Evolutionary conservation across 2,113 vertebrate genomes (phyloP).

Genomic region (Cyanoliseus patagonus): DNA sequence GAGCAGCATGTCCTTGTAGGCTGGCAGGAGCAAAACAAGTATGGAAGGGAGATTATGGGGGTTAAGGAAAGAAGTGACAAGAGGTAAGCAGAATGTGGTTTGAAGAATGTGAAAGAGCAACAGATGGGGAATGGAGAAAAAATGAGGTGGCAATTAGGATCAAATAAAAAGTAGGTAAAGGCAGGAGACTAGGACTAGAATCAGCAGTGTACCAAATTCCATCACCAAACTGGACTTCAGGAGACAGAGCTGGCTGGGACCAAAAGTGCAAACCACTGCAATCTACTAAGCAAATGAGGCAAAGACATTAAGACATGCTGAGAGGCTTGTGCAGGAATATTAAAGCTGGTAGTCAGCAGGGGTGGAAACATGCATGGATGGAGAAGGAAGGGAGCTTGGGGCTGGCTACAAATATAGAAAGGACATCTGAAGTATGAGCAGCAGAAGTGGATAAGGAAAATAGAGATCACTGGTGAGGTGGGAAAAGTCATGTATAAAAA

Average conservation of each 20-base stretch:
- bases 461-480: not conserved
- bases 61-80: not conserved
- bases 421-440: not conserved
- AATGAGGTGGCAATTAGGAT: not conserved
- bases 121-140: not conserved
- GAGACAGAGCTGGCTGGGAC: not conserved
- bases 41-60: not conserved
- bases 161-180: not conserved
- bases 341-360: not conserved
- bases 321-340: not conserved
- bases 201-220: not conserved
- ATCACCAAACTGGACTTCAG: not conserved
- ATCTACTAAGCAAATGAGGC: not conserved
- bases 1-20: not conserved
- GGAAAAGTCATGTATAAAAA: not conserved
- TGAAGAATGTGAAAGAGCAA: not conserved
- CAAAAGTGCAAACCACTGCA: not conserved
- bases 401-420: not conserved
- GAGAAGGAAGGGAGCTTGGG: not conserved
- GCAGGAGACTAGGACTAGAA: not conserved
- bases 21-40: not conserved
- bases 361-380: not conserved
- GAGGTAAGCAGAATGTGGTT: not conserved
- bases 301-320: not conserved
- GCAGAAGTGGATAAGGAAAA: not conserved